Percentiles rank a stretch among this genome's conserved stretches.
Conservation (phyloP, 1,140 invertebrate genomes). For the Listronotus bonariensis region DNA sequence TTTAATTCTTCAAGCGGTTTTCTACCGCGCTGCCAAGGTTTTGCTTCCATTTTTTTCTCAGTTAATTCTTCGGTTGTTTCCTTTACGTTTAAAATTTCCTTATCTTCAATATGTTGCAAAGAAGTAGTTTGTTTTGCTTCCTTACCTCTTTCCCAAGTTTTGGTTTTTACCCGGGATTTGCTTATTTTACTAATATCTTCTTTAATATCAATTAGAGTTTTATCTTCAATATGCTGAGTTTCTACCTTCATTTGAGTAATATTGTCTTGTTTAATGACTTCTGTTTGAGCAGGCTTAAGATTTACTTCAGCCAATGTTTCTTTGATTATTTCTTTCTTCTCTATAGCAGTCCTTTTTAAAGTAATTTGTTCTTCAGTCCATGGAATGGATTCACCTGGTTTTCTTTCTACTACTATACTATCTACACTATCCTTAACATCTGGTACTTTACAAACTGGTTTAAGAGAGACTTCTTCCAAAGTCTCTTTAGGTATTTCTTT, state of each 20-base stretch:
- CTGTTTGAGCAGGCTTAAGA: conserved; percentile 37
- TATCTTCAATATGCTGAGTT: conserved; percentile 35
- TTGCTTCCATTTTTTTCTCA: neutral
- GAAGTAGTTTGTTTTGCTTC: conserved; percentile 28
- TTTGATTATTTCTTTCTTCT: conserved; percentile 54
- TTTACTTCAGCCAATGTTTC: conserved; percentile 43
- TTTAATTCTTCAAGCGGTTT: neutral
- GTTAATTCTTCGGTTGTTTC: conserved; percentile 1
- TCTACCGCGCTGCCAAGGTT: neutral
- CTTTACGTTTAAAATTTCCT: conserved; percentile 13
- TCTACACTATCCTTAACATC: conserved; percentile 33
- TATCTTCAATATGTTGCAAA: conserved; percentile 24
- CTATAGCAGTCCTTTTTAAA: conserved; percentile 53
- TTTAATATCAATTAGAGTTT: conserved; percentile 18
- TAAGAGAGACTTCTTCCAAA: conserved; percentile 44
- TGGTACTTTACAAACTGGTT: conserved; percentile 33
- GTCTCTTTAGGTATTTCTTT: conserved; percentile 55
- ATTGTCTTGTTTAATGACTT: neutral
- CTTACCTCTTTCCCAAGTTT: conserved; percentile 11
- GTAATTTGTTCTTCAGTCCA: conserved; percentile 57
- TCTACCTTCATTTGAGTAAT: conserved; percentile 16
- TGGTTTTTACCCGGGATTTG: conserved; percentile 2
- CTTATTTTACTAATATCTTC: conserved; percentile 11
- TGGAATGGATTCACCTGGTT: conserved; percentile 41
- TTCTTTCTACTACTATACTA: conserved; percentile 17